Conservation (phyloP, 2,113 vertebrate species). For the Vulpes lagopus region DNA sequence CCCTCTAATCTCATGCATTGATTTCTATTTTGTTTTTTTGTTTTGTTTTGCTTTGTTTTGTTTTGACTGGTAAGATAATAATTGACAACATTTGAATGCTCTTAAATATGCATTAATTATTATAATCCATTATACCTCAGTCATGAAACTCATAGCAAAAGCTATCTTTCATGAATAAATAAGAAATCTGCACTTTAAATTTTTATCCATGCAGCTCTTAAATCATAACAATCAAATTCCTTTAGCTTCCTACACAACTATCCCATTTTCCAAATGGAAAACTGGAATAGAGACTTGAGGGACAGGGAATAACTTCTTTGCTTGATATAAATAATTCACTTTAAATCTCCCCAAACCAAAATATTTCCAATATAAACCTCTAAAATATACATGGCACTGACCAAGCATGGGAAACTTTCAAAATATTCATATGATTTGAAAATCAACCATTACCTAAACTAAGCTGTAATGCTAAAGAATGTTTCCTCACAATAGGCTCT, state of each 20-base stretch:
- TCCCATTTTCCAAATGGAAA: constrained; percentile 48
- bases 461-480: background rate
- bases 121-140: background rate
- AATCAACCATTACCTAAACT: constrained; percentile 43
- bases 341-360: constrained; percentile 32
- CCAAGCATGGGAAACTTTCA: background rate
- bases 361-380: background rate
- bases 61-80: constrained; percentile 47
- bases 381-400: constrained; percentile 6
- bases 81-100: constrained; percentile 21
- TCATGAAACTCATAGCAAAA: background rate
- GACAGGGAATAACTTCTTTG: constrained; percentile 39
- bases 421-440: constrained; percentile 55
- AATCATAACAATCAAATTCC: constrained; percentile 32
- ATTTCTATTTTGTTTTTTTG: background rate
- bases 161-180: constrained; percentile 6
- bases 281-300: constrained; percentile 9
- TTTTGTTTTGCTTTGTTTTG: background rate
- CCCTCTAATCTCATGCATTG: background rate
- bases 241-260: background rate
- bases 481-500: background rate
- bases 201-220: constrained; percentile 21
- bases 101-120: constrained; percentile 36
- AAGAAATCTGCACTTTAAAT: constrained; percentile 5
- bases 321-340: background rate